Evolutionary conservation across 2,797 vertebrate species (phyloP), one percentile per base, ranked within the genome.

Genomic region (Diplodus sargus): DNA sequence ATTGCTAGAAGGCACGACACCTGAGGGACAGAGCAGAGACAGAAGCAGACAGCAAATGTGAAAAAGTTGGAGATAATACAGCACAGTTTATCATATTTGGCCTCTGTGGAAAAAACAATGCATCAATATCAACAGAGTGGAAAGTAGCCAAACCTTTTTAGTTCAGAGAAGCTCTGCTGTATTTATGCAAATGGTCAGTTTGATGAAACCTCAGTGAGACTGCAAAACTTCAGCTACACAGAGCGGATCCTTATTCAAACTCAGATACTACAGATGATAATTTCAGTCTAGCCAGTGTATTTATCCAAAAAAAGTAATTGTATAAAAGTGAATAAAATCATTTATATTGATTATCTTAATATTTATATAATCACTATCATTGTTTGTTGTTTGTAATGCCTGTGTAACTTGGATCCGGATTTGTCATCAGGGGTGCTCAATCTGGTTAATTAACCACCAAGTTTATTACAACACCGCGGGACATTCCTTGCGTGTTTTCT

Each of bases 21-120:
- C 54, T 71, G 30, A 68, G 45, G n/a, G 53, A 78, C 34, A 11
- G 28, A 53, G 18, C 45, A 56, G 28, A 43, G 13, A 64, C n/a
- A 65, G 52, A 25, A 54, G 30, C 45, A 17, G 45, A 71, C 59
- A 58, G 42, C 39, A 78, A 53, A 43, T 1, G 4, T 12, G 43
- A 39, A 81, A 59, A 64, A 25, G 39, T 67, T 67, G 53, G 57
- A 71, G 56, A 63, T 16, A 18, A 52, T 62, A 3, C 68, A 39
- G 23, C 53, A 78, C 53, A 78, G 42, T 74, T 74, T 30, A 79
- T 14, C 63, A 39, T 70, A 59, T 74, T 70, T 74, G 28, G 56
- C 48, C 58, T 65, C 43, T 39, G 15, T 58, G 25, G 9, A 25
- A 25, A 42, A 70, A 47, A 7, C 39, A 60, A 48, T 52, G 2